Evolutionary conservation across 1,140 invertebrate species (phyloP), one percentile per base, ranked within the genome.

Genomic region (Meteorus sp.): DNA sequence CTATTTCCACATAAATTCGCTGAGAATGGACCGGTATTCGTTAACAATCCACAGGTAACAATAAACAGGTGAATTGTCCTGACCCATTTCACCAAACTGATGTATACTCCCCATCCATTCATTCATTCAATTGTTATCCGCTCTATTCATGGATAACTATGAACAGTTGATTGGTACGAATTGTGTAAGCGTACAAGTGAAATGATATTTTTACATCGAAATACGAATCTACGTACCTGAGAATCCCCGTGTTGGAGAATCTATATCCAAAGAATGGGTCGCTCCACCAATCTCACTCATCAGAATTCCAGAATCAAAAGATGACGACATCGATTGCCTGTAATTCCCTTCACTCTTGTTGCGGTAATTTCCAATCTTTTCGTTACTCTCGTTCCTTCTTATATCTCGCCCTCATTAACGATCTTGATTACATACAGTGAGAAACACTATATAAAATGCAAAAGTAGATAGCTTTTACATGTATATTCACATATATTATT

Each of bases 261-360:
- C 61, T 25, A 63, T 56, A 60, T 63, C 61, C 61, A 63, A 47
- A 29, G 61, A 62, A 41, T 43, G 60, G 43, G 45, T 45, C 39
- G 57, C 57, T 48, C 57, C 51, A 41, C 61, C 58, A 23, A 57
- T 57, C 54, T 63, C 61, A 33, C 61, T 63, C 53, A 63, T 54
- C 57, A 63, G 57, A 53, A 63, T 63, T 25, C 61, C 61, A 39
- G 61, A 63, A 63, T 63, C 61, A 50, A 63, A 59, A 51, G 61
- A 59, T 35, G 56, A 59, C 11, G 48, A 63, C 61, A 63, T 63
- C 39, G 57, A 63, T 59, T 50, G 35, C 35, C 33, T 33, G 47
- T 41, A 58, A 9, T 39, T 59, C 19, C 39, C 50, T n/a, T 44
- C 44, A 58, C 33, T 50, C 35, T 35, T 35, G 47, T 19, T 37